Evolutionary conservation across 2,113 vertebrate genomes (phyloP).

Genomic region (Silurus asotus): DNA sequence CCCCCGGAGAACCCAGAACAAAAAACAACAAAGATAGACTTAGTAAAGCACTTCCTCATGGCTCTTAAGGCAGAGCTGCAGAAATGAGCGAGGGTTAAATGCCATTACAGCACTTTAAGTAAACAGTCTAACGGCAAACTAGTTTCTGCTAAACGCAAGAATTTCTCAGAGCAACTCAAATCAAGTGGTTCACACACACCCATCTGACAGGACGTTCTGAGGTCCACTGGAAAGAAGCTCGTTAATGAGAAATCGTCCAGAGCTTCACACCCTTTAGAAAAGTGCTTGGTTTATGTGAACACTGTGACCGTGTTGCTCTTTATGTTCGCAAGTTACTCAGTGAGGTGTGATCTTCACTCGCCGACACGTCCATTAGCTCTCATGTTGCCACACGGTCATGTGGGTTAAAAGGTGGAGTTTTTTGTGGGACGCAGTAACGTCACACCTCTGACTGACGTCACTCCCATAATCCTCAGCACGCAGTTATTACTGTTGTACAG

Average conservation of each 20-base stretch:
- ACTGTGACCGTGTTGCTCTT: neutral
- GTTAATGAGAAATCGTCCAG: neutral
- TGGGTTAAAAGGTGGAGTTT: neutral
- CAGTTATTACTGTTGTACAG: no score
- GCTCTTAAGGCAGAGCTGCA: neutral
- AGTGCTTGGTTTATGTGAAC: neutral
- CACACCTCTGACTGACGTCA: neutral
- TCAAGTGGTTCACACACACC: neutral
- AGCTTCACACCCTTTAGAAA: neutral
- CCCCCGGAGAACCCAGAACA: neutral
- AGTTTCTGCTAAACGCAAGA: no score
- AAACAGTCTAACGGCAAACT: neutral
- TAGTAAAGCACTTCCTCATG: neutral
- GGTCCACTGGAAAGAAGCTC: neutral
- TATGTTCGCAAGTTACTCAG: neutral
- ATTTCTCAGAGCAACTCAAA: no score
- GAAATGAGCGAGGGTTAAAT: neutral
- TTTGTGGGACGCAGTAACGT: neutral
- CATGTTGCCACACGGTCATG: neutral
- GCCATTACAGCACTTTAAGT: neutral
- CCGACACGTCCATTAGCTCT: neutral
- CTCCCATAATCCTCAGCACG: neutral
- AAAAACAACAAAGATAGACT: no score
- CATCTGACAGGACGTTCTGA: neutral
- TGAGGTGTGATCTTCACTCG: neutral